Conservation (phyloP, 2,113 vertebrate genomes). For the Erythrocebus patas region DNA sequence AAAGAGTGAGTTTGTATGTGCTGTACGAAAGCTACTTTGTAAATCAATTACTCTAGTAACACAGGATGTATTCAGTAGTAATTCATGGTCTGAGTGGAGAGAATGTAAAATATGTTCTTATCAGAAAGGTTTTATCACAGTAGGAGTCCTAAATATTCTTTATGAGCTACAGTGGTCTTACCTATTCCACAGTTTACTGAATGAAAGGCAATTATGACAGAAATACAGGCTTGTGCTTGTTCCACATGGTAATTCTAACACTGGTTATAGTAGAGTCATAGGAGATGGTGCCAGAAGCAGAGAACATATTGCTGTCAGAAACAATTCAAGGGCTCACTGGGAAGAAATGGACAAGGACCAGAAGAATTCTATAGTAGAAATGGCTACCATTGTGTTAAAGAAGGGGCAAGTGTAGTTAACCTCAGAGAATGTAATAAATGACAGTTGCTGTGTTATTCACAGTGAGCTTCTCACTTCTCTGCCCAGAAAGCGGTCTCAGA, state of each 20-base stretch:
- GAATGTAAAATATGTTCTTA: constrained; percentile 68
- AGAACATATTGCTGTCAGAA: not conserved
- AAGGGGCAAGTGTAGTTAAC: not conserved
- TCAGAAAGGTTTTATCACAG: constrained; percentile 63
- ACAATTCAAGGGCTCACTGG: not conserved
- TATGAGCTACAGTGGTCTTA: not conserved
- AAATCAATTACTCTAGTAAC: constrained; percentile 74
- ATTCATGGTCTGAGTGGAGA: constrained; percentile 63
- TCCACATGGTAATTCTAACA: not conserved
- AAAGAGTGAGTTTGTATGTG: constrained; percentile 72
- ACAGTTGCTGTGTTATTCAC: not conserved
- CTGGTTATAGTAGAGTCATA: not conserved
- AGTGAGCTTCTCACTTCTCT: not conserved
- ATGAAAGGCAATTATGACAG: not conserved
- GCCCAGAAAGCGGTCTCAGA: not conserved
- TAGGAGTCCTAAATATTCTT: constrained; percentile 35
- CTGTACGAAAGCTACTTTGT: constrained; percentile 72
- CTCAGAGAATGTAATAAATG: not conserved
- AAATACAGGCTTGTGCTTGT: not conserved
- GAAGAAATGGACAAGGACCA: not conserved
- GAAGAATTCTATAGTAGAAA: not conserved
- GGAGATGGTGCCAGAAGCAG: not conserved
- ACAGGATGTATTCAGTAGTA: constrained; percentile 48
- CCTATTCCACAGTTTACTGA: not conserved
- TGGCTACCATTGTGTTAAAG: not conserved